phyloP scores from a whole-genome alignment of 37 sponge, comb jelly and placozoan genomes.

The Diacarnus erythraeanus region DNA sequence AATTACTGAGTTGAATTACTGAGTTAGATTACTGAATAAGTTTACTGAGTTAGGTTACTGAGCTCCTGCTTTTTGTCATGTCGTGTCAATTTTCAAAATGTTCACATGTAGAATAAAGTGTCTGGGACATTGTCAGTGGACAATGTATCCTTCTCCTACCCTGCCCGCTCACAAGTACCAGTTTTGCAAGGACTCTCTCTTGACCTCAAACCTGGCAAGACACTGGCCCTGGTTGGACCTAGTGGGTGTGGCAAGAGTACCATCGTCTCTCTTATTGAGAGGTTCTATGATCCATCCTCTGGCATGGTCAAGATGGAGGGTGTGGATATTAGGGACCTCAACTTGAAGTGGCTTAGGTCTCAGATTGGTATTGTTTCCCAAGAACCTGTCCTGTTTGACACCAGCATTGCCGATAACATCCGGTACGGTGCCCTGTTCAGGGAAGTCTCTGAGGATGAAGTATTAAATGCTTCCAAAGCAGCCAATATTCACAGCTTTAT shows the following conservation, averaged over 20 bases:
- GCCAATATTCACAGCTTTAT: constrained; percentile 95
- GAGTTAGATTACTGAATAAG: no score
- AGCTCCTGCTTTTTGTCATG: no score
- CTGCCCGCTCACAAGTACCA: constrained; percentile 60
- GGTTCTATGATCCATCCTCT: constrained; percentile 75
- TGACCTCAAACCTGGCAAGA: constrained; percentile 68
- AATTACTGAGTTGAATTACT: no score
- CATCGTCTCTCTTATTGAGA: constrained; percentile 73
- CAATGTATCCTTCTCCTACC: constrained; percentile 72
- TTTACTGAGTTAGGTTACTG: no score
- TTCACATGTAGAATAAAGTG: constrained; percentile 31
- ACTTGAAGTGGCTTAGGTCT: constrained; percentile 63
- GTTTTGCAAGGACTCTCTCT: constrained; percentile 55
- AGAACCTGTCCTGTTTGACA: constrained; percentile 78
- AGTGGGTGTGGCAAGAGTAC: constrained; percentile 96
- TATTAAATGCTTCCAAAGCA: constrained; percentile 77
- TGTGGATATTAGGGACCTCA: constrained; percentile 50
- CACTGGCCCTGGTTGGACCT: constrained; percentile 87
- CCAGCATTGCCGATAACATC: constrained; percentile 90
- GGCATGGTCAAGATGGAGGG: constrained; percentile 39
- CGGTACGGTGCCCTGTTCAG: constrained; percentile 87
- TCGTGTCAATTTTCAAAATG: no score
- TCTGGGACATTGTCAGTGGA: constrained; percentile 37
- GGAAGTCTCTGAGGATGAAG: constrained; percentile 81
- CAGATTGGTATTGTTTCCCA: constrained; percentile 83